Evolutionary conservation across 2,113 vertebrate species (phyloP).

Genomic region (Neopipo cinnamomea): DNA sequence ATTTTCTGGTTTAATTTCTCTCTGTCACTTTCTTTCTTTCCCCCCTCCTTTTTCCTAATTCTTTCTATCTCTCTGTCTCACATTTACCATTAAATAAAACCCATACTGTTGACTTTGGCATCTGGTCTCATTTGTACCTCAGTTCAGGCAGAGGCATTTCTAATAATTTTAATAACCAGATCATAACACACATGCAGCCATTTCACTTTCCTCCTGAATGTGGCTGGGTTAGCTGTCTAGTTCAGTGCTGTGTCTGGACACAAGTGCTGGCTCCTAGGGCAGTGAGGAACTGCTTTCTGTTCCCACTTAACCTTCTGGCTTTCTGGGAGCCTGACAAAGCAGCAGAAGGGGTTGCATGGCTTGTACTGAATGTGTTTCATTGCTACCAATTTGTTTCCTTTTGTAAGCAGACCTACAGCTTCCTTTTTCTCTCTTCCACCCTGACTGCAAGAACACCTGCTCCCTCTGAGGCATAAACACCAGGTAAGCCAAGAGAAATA

Average conservation of each 20-base stretch:
- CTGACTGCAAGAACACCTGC: not conserved
- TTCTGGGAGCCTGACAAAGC: not conserved
- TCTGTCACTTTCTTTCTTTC: no score
- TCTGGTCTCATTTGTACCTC: no score
- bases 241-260: not conserved
- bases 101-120: no score
- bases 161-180: no score
- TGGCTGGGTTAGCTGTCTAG: rapidly evolving
- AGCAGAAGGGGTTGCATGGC: not conserved
- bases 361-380: not conserved
- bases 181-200: not conserved
- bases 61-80: no score
- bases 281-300: not conserved
- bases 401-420: not conserved
- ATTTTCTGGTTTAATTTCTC: no score
- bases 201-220: rapidly evolving
- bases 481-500: not conserved
- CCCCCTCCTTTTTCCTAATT: no score
- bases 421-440: not conserved
- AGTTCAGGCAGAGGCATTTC: no score
- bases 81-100: no score
- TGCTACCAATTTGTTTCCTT: not conserved
- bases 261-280: not conserved
- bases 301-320: not conserved
- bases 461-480: not conserved